Conservation (phyloP, 2,888 invertebrate genomes). For the Mayetiola destructor region DNA sequence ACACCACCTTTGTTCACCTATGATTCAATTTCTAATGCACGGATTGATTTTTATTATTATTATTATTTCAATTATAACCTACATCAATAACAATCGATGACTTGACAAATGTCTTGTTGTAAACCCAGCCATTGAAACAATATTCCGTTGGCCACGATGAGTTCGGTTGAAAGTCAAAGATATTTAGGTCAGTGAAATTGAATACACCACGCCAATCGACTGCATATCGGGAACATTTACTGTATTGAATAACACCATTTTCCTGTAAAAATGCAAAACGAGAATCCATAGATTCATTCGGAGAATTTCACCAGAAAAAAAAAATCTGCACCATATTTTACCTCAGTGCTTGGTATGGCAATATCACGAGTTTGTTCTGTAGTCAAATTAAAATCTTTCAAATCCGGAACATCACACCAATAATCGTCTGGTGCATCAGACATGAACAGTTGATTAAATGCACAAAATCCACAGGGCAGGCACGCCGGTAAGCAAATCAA, state of each 20-base stretch:
- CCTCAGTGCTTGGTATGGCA: conserved; percentile 43
- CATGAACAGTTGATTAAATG: conserved; percentile 88
- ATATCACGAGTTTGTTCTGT: conserved; percentile 44
- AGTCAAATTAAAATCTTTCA: conserved; percentile 38
- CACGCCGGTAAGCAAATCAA: conserved; percentile 79
- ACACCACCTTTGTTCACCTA: too few relatives aligned
- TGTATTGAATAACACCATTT: conserved; percentile 32
- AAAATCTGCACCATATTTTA: conserved; percentile 33
- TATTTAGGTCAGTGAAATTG: conserved; percentile 25
- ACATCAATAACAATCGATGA: conserved; percentile 79
- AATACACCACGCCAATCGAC: conserved; percentile 53
- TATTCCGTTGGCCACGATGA: conserved; percentile 47
- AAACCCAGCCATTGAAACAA: conserved; percentile 68
- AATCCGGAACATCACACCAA: conserved; percentile 66
- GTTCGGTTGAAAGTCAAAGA: conserved; percentile 26
- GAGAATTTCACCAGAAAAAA: not conserved
- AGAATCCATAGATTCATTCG: not conserved
- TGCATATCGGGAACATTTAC: conserved; percentile 56
- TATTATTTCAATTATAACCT: conserved; percentile 33
- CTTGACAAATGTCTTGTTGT: conserved; percentile 47
- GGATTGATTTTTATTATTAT: too few relatives aligned
- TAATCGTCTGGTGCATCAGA: conserved; percentile 72
- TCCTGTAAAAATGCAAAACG: conserved; percentile 3
- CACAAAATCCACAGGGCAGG: conserved; percentile 80
- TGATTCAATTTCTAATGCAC: too few relatives aligned